Evolutionary conservation across 2,888 invertebrate genomes (phyloP), one percentile per base, ranked within the genome.

Genomic region (Drosophila formosana): DNA sequence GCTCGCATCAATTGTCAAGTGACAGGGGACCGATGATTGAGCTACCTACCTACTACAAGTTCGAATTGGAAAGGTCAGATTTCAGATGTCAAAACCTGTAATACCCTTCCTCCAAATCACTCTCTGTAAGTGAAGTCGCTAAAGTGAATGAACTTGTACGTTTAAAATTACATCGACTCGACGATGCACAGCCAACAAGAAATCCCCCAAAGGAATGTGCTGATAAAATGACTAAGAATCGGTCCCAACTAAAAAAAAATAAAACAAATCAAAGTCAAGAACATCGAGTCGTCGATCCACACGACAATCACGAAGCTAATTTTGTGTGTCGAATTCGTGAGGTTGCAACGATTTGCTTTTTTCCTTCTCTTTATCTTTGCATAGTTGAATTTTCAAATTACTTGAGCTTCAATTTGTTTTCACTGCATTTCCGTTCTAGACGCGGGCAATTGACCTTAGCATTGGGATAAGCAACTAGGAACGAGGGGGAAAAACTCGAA

Each of bases 141-240:
- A 53, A 84, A 76, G 89, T 88, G 88, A 89, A 89, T 83, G 89
- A 89, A 89, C 89, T 84, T 72, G 67, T 7, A 11, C 61, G 60
- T 66, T 66, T 84, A 77, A 77, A 82, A 79, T 73, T 77, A 81
- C 60, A 53, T 65, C 47, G 63, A 25, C 26, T 34, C 30, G 8
- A 52, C 37, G 66, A 34, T 65, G 58, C 66, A 58, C 11, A 61
- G 66, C 63, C 26, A 32, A 30, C 51, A 52, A 64, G 56, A 69
- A 46, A 65, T 26, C 37, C 51, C 51, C 53, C 11, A 51, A 53
- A 72, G 53, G 77, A 86, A 81, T 81, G 73, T 49, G 75, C 72
- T 73, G 87, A 84, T 82, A 80, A 80, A 78, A 56, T 63, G 66
- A 71, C 67, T 58, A 74, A 61, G 60, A 52, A 64, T 30, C 65